Percentiles rank a stretch among this genome's conserved stretches.
Evolutionary conservation across 2,888 invertebrate genomes (phyloP).

Genomic region (Uropetala carovei): DNA sequence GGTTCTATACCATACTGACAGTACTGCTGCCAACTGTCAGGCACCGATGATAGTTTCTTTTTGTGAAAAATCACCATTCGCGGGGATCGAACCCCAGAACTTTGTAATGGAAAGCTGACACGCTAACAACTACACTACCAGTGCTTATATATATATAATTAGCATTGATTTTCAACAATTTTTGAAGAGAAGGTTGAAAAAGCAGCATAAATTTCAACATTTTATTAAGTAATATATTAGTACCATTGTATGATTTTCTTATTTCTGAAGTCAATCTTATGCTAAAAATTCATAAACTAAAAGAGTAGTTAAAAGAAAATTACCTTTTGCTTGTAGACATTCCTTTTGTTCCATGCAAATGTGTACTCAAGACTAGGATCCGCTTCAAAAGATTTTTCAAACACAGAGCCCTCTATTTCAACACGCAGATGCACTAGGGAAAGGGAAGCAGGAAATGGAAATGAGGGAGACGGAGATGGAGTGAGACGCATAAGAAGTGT

Average conservation of each 20-base stretch:
- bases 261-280: no score
- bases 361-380: constrained; percentile 96
- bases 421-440: constrained; percentile 94
- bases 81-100: no score
- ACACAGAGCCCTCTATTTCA: constrained; percentile 94
- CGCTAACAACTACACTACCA: no score
- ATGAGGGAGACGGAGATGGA: constrained; percentile 83
- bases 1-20: no score
- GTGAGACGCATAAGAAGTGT: constrained; percentile 94
- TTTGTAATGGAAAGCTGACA: no score
- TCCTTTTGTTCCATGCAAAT: constrained; percentile 98
- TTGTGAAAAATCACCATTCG: no score
- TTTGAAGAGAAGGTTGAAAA: background rate
- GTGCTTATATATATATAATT: background rate
- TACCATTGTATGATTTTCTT: no score
- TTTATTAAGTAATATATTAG: background rate
- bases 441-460: constrained; percentile 78
- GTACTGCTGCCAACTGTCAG: no score
- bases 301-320: background rate
- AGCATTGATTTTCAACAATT: background rate
- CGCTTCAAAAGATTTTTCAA: constrained; percentile 95
- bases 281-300: no score
- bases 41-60: no score
- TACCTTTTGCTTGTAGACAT: constrained; percentile 97
- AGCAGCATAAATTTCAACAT: background rate